phyloP scores from a whole-genome alignment of 2,113 vertebrate species.

The Sebastes fasciatus region DNA sequence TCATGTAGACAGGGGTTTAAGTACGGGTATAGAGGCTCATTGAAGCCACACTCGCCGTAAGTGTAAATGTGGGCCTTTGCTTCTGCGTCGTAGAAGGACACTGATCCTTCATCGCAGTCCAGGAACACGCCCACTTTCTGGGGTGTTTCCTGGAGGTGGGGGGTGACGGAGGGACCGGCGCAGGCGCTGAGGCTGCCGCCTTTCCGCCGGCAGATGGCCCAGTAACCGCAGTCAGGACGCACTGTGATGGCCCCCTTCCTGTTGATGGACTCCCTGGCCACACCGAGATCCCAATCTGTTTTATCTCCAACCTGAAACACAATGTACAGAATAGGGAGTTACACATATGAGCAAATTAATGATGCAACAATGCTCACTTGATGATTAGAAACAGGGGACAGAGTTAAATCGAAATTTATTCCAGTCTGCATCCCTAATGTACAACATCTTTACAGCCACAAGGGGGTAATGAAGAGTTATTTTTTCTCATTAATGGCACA shows the following conservation, averaged over 20 bases:
- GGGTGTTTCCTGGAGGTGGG: slow-evolving; percentile 73
- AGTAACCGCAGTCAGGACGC: slow-evolving; percentile 69
- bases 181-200: slow-evolving; percentile 59
- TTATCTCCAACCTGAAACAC: slow-evolving; percentile 70
- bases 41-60: slow-evolving; percentile 79
- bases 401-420: background rate
- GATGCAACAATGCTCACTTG: background rate
- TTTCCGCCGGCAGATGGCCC: slow-evolving; percentile 62
- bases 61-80: slow-evolving; percentile 80
- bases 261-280: slow-evolving; percentile 72
- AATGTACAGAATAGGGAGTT: background rate
- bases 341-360: background rate
- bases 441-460: background rate
- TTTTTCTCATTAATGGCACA: background rate
- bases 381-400: background rate
- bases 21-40: slow-evolving; percentile 83
- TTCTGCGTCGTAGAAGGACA: slow-evolving; percentile 84
- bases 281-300: slow-evolving; percentile 75
- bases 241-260: slow-evolving; percentile 69
- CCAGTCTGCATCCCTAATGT: background rate
- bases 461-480: background rate
- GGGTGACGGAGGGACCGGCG: slow-evolving; percentile 39
- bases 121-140: slow-evolving; percentile 83
- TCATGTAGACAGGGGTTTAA: slow-evolving; percentile 79
- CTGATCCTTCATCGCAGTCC: slow-evolving; percentile 82